Evolutionary conservation across 1,140 invertebrate species (phyloP).

Genomic region (Aradophagus sp.): DNA sequence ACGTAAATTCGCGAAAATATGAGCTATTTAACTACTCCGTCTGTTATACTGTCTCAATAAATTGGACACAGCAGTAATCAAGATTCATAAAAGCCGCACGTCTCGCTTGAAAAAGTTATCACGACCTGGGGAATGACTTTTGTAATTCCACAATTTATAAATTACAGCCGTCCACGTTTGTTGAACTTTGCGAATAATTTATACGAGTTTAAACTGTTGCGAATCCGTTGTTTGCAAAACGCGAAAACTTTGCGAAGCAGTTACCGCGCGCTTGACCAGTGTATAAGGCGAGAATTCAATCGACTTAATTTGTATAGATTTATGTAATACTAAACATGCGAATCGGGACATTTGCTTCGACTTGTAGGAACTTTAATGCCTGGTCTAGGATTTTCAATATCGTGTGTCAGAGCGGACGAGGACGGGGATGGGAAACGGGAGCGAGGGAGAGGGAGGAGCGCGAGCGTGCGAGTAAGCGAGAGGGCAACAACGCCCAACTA

Average conservation of each 20-base stretch:
- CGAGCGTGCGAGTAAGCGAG: too few species aligned
- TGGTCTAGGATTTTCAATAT: slow-evolving; percentile 69
- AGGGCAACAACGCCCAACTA: slow-evolving; percentile 58
- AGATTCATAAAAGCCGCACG: too few species aligned
- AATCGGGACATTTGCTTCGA: slow-evolving; percentile 24
- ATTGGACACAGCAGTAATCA: too few species aligned
- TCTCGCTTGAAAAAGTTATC: too few species aligned
- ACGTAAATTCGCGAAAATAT: too few species aligned
- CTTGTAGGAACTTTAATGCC: slow-evolving; percentile 64
- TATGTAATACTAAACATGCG: slow-evolving; percentile 37
- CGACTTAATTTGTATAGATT: slow-evolving; percentile 46
- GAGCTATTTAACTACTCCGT: too few species aligned
- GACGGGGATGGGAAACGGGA: too few species aligned
- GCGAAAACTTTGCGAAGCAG: slow-evolving; percentile 18
- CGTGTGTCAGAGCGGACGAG: slow-evolving; percentile 51
- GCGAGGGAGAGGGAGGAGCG: too few species aligned
- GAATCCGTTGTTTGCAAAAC: slow-evolving; percentile 10
- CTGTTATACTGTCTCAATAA: too few species aligned
- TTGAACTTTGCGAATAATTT: slow-evolving; percentile 14
- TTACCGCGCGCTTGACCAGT: background rate
- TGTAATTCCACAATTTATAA: too few species aligned
- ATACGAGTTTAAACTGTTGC: slow-evolving; percentile 3
- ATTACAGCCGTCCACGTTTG: too few species aligned
- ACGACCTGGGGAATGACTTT: too few species aligned
- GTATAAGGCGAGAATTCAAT: slow-evolving; percentile 33